Percentiles rank a stretch among this genome's conserved stretches.
Conservation (phyloP, 2,888 invertebrate genomes). For the Drosophila mimetica region DNA sequence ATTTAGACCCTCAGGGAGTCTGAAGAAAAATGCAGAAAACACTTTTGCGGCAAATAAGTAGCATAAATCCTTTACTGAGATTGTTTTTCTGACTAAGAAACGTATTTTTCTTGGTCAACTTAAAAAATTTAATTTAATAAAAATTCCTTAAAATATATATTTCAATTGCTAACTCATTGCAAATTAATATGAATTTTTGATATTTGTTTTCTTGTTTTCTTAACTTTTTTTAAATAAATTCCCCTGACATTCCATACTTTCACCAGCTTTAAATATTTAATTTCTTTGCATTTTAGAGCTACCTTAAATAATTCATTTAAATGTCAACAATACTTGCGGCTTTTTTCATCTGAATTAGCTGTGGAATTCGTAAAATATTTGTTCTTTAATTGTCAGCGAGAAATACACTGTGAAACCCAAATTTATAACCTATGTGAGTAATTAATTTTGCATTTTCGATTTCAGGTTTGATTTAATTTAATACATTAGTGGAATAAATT, state of each 20-base stretch:
- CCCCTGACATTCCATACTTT: conserved; percentile 5
- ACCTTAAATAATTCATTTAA: conserved; percentile 9
- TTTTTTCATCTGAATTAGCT: neutral
- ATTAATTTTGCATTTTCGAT: conserved; percentile 1
- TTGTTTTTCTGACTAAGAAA: no score
- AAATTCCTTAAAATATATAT: neutral
- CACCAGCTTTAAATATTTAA: conserved; percentile 13
- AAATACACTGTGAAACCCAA: no score
- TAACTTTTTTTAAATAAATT: neutral
- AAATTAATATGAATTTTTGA: conserved; percentile 2
- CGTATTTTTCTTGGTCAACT: no score
- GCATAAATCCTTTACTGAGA: no score
- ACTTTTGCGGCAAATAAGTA: neutral
- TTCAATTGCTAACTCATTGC: neutral
- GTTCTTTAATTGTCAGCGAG: neutral
- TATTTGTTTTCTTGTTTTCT: neutral
- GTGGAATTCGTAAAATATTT: neutral
- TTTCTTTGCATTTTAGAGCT: conserved; percentile 2
- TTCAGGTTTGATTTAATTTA: conserved; percentile 4
- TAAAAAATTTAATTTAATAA: no score
- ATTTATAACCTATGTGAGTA: neutral
- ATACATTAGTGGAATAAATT: neutral
- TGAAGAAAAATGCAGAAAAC: neutral
- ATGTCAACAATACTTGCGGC: conserved; percentile 1
- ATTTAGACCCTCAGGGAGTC: neutral